These are phyloP conservation scores for Aphelocoma coerulescens DNA, from an alignment of 2,113 vertebrate genomes.

Conservation along the genomic window DNA sequence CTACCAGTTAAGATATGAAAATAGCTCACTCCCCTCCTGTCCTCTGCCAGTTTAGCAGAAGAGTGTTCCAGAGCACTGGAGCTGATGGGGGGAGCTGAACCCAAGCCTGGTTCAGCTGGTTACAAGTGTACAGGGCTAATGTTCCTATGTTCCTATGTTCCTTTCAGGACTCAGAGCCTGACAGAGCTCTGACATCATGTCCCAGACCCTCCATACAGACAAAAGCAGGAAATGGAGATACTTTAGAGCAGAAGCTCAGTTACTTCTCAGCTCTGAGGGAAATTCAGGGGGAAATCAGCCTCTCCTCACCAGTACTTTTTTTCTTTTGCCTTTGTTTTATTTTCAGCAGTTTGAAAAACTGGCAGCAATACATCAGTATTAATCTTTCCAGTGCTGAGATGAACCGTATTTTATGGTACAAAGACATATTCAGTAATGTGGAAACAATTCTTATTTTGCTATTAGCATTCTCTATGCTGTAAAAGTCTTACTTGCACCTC, in stretches of 20 bases:
- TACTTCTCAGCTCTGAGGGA: not conserved
- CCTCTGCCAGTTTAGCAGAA: not conserved
- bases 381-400: not conserved
- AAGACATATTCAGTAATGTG: not conserved
- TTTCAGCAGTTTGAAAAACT: not conserved
- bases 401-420: not conserved
- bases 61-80: not conserved
- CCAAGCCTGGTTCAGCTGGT: not conserved
- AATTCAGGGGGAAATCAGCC: not conserved
- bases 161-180: not conserved
- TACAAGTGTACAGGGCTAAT: not conserved
- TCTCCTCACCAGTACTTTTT: not conserved
- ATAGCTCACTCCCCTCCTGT: rapidly evolving
- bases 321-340: not conserved
- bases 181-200: not conserved
- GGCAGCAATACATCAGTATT: not conserved
- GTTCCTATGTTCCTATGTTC: not conserved
- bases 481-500: not conserved
- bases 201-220: not conserved
- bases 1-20: not conserved
- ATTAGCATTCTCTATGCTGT: not conserved
- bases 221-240: not conserved
- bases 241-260: not conserved
- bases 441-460: not conserved
- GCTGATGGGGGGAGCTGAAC: not conserved